phyloP scores from a whole-genome alignment of 2,888 invertebrate genomes.

The Ochlodes sylvanus region DNA sequence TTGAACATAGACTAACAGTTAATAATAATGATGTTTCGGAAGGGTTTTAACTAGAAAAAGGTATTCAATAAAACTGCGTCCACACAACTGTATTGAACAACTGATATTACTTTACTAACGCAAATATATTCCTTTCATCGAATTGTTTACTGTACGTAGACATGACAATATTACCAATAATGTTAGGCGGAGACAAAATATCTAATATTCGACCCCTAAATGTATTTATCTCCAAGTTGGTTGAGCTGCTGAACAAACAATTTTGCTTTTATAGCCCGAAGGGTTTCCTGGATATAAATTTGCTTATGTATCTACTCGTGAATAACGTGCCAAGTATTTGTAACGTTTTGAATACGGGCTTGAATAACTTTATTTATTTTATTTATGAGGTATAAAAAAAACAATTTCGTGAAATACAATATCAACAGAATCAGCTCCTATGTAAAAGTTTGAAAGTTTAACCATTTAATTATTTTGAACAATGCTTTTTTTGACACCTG shows the following conservation, averaged over 20 bases:
- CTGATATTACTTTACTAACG: background rate
- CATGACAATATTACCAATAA: background rate
- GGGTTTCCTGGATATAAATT: background rate
- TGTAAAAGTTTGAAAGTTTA: too few species aligned
- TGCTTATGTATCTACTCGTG: background rate
- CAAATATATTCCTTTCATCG: background rate
- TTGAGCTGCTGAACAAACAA: background rate
- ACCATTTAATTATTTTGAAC: too few species aligned
- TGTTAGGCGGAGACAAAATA: background rate
- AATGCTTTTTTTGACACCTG: too few species aligned
- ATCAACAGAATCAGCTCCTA: background rate
- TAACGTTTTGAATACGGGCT: background rate
- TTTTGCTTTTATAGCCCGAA: background rate
- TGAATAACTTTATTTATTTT: background rate
- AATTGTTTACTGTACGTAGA: background rate
- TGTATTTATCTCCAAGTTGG: background rate
- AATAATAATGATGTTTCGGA: too few species aligned
- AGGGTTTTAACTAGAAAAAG: too few species aligned
- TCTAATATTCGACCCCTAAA: background rate
- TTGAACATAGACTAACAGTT: too few species aligned
- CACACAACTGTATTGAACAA: too few species aligned
- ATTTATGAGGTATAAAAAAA: background rate
- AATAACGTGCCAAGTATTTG: background rate
- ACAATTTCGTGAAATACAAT: background rate
- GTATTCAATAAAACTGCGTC: constrained; percentile 30